phyloP scores from a whole-genome alignment of 2,888 invertebrate genomes.

The Drosophila maculinotata region DNA sequence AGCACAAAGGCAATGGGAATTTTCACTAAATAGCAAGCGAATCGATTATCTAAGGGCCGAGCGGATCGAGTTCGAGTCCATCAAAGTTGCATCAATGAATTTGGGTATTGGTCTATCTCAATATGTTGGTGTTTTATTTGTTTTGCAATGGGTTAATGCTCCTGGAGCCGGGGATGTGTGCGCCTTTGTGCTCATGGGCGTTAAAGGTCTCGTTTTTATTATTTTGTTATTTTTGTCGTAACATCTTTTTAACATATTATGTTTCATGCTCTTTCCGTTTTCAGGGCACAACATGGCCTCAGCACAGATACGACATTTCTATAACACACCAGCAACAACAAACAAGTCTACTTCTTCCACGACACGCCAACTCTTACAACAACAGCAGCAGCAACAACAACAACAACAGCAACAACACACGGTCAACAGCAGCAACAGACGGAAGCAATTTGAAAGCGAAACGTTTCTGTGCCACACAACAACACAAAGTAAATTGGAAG shows the following conservation, averaged over 20 bases:
- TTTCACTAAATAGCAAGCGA: constrained; percentile 35
- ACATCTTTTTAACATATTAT: constrained; percentile 54
- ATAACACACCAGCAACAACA: constrained; percentile 81
- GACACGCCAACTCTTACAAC: constrained; percentile 75
- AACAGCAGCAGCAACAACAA: constrained; percentile 22
- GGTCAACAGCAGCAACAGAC: constrained; percentile 56
- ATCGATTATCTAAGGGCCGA: constrained; percentile 56
- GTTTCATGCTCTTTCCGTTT: constrained; percentile 44
- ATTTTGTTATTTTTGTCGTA: constrained; percentile 2
- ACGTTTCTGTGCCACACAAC: constrained; percentile 60
- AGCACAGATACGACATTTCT: constrained; percentile 85
- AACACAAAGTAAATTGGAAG: constrained; percentile 58
- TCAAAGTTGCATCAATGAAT: constrained; percentile 42
- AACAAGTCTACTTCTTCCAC: constrained; percentile 67
- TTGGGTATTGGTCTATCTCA: constrained; percentile 34
- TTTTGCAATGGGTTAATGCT: constrained; percentile 16
- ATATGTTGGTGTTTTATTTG: constrained; percentile 17
- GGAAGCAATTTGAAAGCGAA: constrained; percentile 77
- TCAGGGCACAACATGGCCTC: constrained; percentile 86
- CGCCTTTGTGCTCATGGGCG: constrained; percentile 23
- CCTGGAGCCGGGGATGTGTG: background rate
- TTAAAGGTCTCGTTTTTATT: constrained; percentile 3
- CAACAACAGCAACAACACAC: constrained; percentile 58
- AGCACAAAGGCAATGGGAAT: constrained; percentile 23
- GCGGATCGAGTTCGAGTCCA: constrained; percentile 23